phyloP scores from a whole-genome alignment of 2,113 vertebrate genomes.

The Reinhardtius hippoglossoides region DNA sequence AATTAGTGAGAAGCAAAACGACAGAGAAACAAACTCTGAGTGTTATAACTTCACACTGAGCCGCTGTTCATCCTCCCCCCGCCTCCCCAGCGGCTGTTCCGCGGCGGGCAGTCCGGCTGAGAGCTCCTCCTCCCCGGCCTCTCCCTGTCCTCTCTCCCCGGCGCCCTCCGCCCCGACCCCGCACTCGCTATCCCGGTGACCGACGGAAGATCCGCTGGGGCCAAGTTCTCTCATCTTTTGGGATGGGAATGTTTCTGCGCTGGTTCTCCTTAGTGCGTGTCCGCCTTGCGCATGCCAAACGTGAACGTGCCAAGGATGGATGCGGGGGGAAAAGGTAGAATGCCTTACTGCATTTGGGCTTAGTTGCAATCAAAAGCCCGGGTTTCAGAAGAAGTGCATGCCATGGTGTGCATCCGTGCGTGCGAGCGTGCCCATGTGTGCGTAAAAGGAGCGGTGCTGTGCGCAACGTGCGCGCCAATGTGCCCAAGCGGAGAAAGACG shows the following conservation, averaged over 20 bases:
- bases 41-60: constrained; percentile 74
- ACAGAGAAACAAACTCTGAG: constrained; percentile 25
- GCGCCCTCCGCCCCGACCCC: constrained; percentile 68
- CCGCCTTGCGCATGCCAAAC: constrained; percentile 52
- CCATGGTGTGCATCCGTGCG: constrained; percentile 2
- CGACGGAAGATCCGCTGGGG: constrained; percentile 71
- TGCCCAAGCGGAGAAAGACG: constrained; percentile 1
- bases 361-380: constrained; percentile 1
- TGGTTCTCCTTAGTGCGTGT: constrained; percentile 50
- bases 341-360: not conserved
- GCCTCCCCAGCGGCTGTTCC: constrained; percentile 73
- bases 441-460: constrained; percentile 41
- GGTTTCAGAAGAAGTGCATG: not conserved
- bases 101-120: constrained; percentile 69
- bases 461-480: constrained; percentile 41
- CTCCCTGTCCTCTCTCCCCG: constrained; percentile 70
- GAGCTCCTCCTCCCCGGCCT: constrained; percentile 72
- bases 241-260: constrained; percentile 60
- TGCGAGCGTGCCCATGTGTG: constrained; percentile 24
- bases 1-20: constrained; percentile 57
- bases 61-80: constrained; percentile 68
- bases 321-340: not conserved
- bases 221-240: constrained; percentile 82
- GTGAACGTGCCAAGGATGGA: constrained; percentile 23
- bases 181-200: constrained; percentile 70